Percentiles rank a stretch among this genome's conserved stretches.
Conservation (phyloP, 2,113 vertebrate genomes). For the Leptocoma aspasia region DNA sequence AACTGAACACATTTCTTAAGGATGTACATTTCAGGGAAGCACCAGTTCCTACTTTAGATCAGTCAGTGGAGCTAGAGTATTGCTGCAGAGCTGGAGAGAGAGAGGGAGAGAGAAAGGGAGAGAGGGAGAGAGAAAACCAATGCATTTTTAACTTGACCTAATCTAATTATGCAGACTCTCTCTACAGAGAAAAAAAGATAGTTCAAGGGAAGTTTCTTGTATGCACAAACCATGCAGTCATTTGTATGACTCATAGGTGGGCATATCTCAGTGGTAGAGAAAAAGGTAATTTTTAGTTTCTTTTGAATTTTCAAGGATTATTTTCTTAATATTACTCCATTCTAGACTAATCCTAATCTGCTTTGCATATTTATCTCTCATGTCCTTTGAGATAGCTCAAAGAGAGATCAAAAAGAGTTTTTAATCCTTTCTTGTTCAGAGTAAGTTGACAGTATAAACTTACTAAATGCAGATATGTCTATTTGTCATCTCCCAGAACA, state of each 20-base stretch:
- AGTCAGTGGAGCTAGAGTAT: conserved; percentile 63
- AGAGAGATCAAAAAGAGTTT: conserved; percentile 27
- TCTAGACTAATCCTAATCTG: conserved; percentile 11
- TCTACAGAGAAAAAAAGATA: neutral
- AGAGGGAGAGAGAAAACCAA: neutral
- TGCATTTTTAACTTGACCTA: conserved; percentile 22
- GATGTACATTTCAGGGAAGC: conserved; percentile 21
- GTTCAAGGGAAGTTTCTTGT: neutral
- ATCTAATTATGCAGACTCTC: neutral
- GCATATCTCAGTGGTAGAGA: neutral
- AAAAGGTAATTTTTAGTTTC: neutral
- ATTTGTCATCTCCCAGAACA: neutral
- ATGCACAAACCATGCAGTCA: neutral
- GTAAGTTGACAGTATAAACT: conserved; percentile 14
- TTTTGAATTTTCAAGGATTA: neutral
- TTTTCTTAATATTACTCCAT: neutral
- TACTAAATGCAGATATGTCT: conserved; percentile 12
- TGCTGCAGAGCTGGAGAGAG: conserved; percentile 26
- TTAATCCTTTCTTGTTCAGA: conserved; percentile 16
- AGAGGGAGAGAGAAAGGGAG: neutral
- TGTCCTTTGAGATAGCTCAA: neutral
- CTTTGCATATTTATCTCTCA: neutral
- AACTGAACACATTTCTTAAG: neutral
- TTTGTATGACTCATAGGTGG: neutral
- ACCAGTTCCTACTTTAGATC: conserved; percentile 62